A percentile compares a stretch with the other conserved stretches of the same genome.
These are phyloP conservation scores for Chionoecetes opilio DNA, from an alignment of 1,140 invertebrate genomes.

Conservation along the genomic window DNA sequence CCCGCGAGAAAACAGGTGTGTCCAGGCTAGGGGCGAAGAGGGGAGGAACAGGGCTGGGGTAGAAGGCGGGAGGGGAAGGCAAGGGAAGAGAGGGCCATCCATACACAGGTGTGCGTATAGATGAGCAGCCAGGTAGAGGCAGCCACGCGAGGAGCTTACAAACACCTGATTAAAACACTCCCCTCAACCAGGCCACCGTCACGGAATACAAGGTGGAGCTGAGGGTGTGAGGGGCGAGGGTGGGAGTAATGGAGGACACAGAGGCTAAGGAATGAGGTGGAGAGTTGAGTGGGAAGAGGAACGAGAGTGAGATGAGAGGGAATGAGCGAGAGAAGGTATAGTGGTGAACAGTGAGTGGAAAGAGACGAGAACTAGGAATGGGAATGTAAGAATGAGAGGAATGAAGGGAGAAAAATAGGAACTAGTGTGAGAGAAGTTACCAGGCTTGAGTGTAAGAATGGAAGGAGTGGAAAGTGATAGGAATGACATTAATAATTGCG, in stretches of 20 bases:
- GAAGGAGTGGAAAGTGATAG: too few relatives aligned
- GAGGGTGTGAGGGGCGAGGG: not conserved
- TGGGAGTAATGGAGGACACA: not conserved
- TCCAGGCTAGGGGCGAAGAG: not conserved
- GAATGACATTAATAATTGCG: too few relatives aligned
- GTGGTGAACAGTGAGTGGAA: not conserved
- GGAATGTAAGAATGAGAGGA: too few relatives aligned
- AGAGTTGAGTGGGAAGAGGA: not conserved
- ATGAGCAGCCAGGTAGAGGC: not conserved
- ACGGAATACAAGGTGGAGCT: not conserved
- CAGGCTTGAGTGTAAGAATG: too few relatives aligned
- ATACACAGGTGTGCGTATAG: not conserved
- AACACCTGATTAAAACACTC: conserved; percentile 10
- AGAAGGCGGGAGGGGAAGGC: not conserved
- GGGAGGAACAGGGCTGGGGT: not conserved
- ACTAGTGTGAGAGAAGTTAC: too few relatives aligned
- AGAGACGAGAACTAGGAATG: not conserved
- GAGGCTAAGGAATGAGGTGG: not conserved
- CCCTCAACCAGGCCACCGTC: not conserved
- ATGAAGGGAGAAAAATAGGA: too few relatives aligned
- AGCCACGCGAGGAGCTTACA: not conserved
- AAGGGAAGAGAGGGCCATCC: not conserved
- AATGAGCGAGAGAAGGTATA: too few relatives aligned
- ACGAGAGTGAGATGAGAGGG: too few relatives aligned
- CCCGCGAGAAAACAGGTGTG: conserved; percentile 11